Percentiles rank a stretch among this genome's conserved stretches.
phyloP scores from a whole-genome alignment of 2,113 vertebrate species.

The Amblyornis subalaris region DNA sequence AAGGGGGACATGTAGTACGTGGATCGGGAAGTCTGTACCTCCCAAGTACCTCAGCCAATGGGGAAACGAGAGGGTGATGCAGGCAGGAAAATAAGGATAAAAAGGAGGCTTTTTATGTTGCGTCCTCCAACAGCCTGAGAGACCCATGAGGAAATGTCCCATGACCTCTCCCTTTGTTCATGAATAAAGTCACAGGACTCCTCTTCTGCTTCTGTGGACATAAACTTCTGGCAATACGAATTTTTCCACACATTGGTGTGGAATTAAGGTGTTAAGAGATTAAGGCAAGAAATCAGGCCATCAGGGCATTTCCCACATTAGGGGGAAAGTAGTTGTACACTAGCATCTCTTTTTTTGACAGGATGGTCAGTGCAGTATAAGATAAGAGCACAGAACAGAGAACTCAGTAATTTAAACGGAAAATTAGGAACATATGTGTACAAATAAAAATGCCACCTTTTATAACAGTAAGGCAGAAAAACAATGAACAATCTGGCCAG shows the following conservation, averaged over 20 bases:
- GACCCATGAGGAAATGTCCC: not conserved
- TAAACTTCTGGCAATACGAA: not conserved
- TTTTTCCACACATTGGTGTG: not conserved
- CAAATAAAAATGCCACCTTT: not conserved
- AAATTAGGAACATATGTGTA: not conserved
- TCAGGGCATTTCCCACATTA: not conserved
- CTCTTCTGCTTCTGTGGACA: not conserved
- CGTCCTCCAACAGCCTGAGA: not conserved
- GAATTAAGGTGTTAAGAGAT: not conserved
- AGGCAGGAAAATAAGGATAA: rapidly evolving
- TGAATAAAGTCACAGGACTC: not conserved
- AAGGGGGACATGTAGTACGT: not conserved
- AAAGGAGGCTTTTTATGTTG: not conserved
- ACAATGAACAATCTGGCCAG: not conserved
- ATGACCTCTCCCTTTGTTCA: not conserved
- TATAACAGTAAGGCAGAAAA: not conserved
- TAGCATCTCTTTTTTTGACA: not conserved
- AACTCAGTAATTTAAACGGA: not conserved
- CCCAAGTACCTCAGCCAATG: not conserved
- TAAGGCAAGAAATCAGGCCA: not conserved
- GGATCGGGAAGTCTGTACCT: not conserved
- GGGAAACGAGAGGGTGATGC: not conserved
- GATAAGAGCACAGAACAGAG: not conserved
- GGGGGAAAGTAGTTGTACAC: not conserved
- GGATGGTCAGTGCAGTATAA: not conserved